Evolutionary conservation across 2,113 vertebrate genomes (phyloP), one percentile per base, ranked within the genome.

Genomic region (Nansenia antarctica): DNA sequence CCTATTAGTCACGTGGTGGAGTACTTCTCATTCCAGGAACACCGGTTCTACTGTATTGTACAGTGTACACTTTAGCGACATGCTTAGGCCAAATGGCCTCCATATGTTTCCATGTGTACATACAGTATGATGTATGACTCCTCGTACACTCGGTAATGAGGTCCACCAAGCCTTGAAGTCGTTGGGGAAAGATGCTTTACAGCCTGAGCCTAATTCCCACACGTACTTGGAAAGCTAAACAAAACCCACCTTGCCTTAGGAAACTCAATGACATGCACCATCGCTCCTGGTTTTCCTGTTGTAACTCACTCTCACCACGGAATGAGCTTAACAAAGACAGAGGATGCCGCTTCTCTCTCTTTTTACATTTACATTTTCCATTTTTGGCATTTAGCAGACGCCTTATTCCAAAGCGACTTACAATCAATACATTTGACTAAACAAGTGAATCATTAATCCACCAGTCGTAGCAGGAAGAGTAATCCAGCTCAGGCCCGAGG

Each of bases 21-120:
- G 67, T 3, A 0, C 14, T 70, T 14, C 55, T 52, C 47, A 72
- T 71, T 49, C 39, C 30, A 58, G 67, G 31, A 73, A 67, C 45
- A 55, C 73, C 45, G 24, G 47, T 73, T 69, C 76, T 47, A 8
- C 34, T 34, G 78, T 18, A 61, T 72, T n/a, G n/a, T n/a, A n/a
- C n/a, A n/a, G n/a, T n/a, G 62, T 75, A 66, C 62, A 74, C n/a
- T 22, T 14, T 34, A 70, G 55, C 49, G 27, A 32, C 47, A 39
- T 39, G 2, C 69, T 63, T 73, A 79, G 74, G 78, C 70, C 58
- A 74, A 79, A 69, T 65, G 22, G 62, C 70, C 87, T 79, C 73
- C 81, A 85, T 49, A 78, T n/a, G 79, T 69, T 27, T 59, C 31
- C 22, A 26, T 30, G 65, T 22, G 3, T 8, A n/a, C 55, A 63